Percentiles rank a stretch among this genome's conserved stretches.
These are phyloP conservation scores for Molossus alvarezi DNA, from an alignment of 2,797 vertebrate genomes.

Conservation along the genomic window DNA sequence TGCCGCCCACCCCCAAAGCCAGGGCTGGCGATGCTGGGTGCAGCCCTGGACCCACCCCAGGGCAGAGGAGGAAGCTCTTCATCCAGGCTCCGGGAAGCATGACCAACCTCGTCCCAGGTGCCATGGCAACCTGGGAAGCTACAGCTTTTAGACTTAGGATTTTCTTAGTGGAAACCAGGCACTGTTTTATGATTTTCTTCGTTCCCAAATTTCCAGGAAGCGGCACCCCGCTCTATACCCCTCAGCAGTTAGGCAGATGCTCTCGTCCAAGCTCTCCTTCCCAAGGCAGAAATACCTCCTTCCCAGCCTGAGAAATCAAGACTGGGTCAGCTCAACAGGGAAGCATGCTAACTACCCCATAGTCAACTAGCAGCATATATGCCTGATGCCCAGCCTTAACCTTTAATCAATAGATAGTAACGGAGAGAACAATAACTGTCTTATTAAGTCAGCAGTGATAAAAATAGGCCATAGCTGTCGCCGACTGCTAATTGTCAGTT, in stretches of 20 bases:
- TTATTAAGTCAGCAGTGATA: slow-evolving; percentile 89
- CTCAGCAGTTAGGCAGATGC: neutral
- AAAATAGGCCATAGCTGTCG: slow-evolving; percentile 88
- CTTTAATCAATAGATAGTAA: slow-evolving; percentile 89
- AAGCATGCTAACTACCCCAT: neutral
- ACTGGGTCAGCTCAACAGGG: neutral
- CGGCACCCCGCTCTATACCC: accelerated
- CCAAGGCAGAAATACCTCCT: neutral
- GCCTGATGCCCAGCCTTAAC: slow-evolving; percentile 79
- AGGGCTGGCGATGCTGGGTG: accelerated
- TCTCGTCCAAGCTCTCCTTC: neutral
- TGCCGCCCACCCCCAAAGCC: neutral
- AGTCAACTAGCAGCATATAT: slow-evolving; percentile 31
- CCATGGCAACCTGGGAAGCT: neutral
- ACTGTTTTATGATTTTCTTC: neutral
- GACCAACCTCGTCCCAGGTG: neutral
- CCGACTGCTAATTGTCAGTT: slow-evolving; percentile 87
- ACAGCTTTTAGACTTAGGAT: slow-evolving; percentile 1
- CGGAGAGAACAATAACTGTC: slow-evolving; percentile 88
- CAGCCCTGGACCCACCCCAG: too few relatives aligned
- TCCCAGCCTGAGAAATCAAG: neutral
- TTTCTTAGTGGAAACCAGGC: neutral
- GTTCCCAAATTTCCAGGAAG: neutral
- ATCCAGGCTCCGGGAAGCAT: neutral
- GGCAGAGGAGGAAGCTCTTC: neutral